Evolutionary conservation across 1,140 invertebrate genomes (phyloP).

Genomic region (Drosophila nigrodunni): DNA sequence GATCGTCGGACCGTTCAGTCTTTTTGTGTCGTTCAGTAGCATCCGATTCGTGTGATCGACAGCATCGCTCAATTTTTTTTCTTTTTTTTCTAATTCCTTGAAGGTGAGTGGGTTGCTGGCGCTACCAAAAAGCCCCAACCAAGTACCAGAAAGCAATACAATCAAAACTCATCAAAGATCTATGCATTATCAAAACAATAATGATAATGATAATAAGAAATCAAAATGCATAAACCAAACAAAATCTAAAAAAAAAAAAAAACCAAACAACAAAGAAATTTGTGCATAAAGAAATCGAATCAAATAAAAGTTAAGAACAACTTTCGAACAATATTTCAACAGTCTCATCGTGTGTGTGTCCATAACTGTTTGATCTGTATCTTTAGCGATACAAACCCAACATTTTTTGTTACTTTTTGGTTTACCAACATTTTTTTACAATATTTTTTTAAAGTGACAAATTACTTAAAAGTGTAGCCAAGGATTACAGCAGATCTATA

Average conservation of each 20-base stretch:
- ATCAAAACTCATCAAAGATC: conserved; percentile 7
- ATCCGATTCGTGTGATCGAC: conserved; percentile 83
- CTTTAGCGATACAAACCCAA: background rate
- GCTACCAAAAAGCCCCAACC: conserved; percentile 15
- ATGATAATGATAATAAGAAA: conserved; percentile 17
- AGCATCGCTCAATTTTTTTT: conserved; percentile 81
- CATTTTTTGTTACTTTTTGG: conserved; percentile 27
- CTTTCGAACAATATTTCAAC: conserved; percentile 10
- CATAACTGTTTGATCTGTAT: conserved; percentile 13
- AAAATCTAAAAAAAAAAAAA: conserved; percentile 7
- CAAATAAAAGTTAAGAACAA: conserved; percentile 5
- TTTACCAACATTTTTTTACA: conserved; percentile 36
- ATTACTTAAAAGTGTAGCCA: conserved; percentile 21
- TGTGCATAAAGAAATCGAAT: conserved; percentile 7
- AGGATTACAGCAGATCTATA: conserved; percentile 23
- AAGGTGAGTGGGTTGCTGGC: conserved; percentile 80
- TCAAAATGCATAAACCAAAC: conserved; percentile 4
- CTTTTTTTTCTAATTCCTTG: conserved; percentile 84
- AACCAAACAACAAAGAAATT: conserved; percentile 4
- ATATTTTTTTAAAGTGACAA: conserved; percentile 66
- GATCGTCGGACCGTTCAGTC: conserved; percentile 85
- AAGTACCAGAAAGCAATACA: conserved; percentile 20
- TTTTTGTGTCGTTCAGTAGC: conserved; percentile 82
- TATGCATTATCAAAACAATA: conserved; percentile 13
- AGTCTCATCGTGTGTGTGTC: conserved; percentile 25